These are phyloP conservation scores for Saimiri boliviensis DNA, from an alignment of 2,113 vertebrate genomes.

Conservation along the genomic window DNA sequence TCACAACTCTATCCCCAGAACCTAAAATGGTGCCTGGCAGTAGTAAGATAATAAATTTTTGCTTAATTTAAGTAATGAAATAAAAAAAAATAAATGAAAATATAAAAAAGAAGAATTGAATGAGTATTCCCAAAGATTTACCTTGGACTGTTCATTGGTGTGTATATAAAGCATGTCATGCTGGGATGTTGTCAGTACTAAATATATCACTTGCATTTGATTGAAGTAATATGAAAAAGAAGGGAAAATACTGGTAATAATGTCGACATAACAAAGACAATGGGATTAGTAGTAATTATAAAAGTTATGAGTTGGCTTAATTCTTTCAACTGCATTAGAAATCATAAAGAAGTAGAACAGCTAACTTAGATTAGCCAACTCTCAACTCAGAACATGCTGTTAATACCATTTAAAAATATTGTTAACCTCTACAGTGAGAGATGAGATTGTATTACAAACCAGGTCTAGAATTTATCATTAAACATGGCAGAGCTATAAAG, in stretches of 20 bases:
- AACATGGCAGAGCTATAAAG: background rate
- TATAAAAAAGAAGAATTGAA: background rate
- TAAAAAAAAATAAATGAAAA: background rate
- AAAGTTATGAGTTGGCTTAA: background rate
- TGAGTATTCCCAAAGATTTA: background rate
- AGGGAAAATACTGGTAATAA: background rate
- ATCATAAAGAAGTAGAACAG: background rate
- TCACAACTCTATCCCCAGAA: background rate
- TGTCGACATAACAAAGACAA: background rate
- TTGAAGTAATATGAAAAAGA: background rate
- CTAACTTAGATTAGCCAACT: background rate
- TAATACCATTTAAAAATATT: background rate
- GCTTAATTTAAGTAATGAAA: background rate
- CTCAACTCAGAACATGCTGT: background rate
- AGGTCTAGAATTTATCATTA: background rate
- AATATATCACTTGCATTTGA: background rate
- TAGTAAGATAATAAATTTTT: background rate
- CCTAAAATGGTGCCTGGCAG: background rate
- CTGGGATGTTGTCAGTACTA: background rate
- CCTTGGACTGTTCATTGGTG: background rate
- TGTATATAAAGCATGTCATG: background rate
- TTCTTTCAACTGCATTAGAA: background rate
- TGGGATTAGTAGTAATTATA: background rate
- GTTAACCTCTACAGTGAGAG: background rate
- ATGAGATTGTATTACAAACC: background rate